phyloP scores from a whole-genome alignment of 2,113 vertebrate species.

The Salvelinus alpinus region DNA sequence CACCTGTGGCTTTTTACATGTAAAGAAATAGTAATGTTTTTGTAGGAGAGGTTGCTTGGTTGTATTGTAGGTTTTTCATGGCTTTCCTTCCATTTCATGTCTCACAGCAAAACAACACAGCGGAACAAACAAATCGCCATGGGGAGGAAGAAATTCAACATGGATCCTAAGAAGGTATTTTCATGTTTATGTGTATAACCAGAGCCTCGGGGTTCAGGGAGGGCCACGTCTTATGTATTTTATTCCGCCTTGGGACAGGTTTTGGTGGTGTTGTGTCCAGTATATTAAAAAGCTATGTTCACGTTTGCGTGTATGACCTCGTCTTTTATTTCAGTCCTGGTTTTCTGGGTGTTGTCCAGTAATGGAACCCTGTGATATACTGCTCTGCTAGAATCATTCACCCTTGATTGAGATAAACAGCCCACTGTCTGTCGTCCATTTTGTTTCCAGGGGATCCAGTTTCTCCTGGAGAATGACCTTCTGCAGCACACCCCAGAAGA shows the following conservation, averaged over 20 bases:
- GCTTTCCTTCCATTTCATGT: slow-evolving; percentile 7
- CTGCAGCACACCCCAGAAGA: slow-evolving; percentile 94
- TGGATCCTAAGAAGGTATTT: slow-evolving; percentile 97
- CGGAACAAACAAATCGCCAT: slow-evolving; percentile 98
- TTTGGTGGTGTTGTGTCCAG: neutral
- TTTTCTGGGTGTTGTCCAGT: neutral
- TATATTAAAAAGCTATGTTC: slow-evolving; percentile 83
- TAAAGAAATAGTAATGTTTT: no score
- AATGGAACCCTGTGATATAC: neutral
- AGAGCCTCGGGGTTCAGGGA: neutral
- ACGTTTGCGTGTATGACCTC: neutral
- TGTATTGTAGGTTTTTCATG: neutral
- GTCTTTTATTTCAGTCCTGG: neutral
- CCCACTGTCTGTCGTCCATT: neutral
- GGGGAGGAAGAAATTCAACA: slow-evolving; percentile 99
- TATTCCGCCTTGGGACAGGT: neutral
- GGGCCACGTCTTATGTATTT: neutral
- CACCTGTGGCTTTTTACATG: no score
- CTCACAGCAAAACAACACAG: slow-evolving; percentile 89
- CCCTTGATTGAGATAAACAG: slow-evolving; percentile 14
- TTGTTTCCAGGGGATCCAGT: slow-evolving; percentile 87
- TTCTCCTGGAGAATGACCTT: slow-evolving; percentile 96
- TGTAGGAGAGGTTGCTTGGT: neutral
- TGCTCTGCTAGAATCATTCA: neutral
- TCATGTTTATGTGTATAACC: neutral